Evolutionary conservation across 2,797 vertebrate species (phyloP).

Genomic region (Cynodonichthys magdalenae): DNA sequence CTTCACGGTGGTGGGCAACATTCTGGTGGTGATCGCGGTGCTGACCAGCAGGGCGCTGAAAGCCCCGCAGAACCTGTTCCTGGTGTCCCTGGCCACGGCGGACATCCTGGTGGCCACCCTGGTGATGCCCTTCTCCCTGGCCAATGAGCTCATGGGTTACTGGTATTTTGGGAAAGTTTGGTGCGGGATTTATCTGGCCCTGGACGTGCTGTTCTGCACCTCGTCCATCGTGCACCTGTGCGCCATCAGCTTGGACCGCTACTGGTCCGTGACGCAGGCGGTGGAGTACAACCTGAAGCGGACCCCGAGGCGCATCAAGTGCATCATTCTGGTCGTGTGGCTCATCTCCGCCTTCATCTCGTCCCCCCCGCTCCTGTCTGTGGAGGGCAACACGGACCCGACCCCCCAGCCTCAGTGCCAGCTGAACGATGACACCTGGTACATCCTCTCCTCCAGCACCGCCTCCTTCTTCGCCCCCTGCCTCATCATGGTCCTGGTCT

Average conservation of each 20-base stretch:
- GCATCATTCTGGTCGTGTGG: conserved; percentile 89
- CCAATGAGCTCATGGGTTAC: conserved; percentile 93
- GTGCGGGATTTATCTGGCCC: conserved; percentile 91
- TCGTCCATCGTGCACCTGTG: conserved; percentile 94
- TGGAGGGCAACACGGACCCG: conserved; percentile 80
- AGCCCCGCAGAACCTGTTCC: conserved; percentile 93
- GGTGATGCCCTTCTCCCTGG: conserved; percentile 94
- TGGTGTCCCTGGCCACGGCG: conserved; percentile 92
- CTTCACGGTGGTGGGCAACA: conserved; percentile 91
- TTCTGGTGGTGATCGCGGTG: conserved; percentile 91
- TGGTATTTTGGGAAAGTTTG: conserved; percentile 95
- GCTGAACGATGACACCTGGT: conserved; percentile 94
- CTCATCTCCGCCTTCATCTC: conserved; percentile 92
- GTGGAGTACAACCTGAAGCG: conserved; percentile 93
- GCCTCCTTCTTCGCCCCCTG: conserved; percentile 95
- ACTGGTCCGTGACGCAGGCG: conserved; percentile 94
- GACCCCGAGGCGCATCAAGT: conserved; percentile 89
- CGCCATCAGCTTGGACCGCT: conserved; percentile 93
- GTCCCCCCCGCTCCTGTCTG: conserved; percentile 88
- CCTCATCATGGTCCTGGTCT: conserved; percentile 93
- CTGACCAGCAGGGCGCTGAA: conserved; percentile 90
- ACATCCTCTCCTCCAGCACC: conserved; percentile 91
- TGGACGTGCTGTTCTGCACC: conserved; percentile 95
- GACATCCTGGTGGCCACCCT: conserved; percentile 94
- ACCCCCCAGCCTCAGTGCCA: conserved; percentile 84